Conservation (phyloP, 2,888 invertebrate genomes). For the Odontothrips loti region DNA sequence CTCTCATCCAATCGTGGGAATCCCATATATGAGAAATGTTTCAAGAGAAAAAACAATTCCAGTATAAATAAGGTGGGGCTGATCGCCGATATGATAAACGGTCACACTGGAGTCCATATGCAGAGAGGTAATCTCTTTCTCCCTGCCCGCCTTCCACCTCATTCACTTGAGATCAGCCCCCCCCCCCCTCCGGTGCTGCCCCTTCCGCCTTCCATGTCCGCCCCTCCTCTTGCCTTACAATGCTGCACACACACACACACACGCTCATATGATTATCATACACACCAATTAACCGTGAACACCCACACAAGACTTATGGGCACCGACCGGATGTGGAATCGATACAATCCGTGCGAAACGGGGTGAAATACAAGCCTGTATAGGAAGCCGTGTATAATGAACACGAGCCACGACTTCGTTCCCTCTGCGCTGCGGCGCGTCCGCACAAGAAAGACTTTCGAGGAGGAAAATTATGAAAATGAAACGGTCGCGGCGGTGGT, state of each 20-base stretch:
- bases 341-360: constrained; percentile 15
- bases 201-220: not conserved
- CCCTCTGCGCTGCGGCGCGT: too few species aligned
- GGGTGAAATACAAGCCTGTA: constrained; percentile 19
- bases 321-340: constrained; percentile 17
- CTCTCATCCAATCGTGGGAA: not conserved
- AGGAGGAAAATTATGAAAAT: too few species aligned
- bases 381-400: too few species aligned
- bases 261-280: constrained; percentile 24
- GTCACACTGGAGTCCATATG: constrained; percentile 7
- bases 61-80: constrained; percentile 8
- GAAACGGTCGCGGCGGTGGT: too few species aligned
- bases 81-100: constrained; percentile 24
- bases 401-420: too few species aligned
- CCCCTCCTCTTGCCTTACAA: constrained; percentile 8
- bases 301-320: constrained; percentile 19
- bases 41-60: not conserved
- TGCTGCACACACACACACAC: too few species aligned
- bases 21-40: not conserved
- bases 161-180: not conserved
- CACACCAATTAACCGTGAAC: constrained; percentile 24
- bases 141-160: not conserved
- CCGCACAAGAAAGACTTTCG: too few species aligned
- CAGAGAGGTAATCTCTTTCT: not conserved
- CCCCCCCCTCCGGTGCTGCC: too few species aligned